Percentiles rank a stretch among this genome's conserved stretches.
These are phyloP conservation scores for Teleogryllus oceanicus DNA, from an alignment of 2,888 invertebrate species.

Conservation along the genomic window DNA sequence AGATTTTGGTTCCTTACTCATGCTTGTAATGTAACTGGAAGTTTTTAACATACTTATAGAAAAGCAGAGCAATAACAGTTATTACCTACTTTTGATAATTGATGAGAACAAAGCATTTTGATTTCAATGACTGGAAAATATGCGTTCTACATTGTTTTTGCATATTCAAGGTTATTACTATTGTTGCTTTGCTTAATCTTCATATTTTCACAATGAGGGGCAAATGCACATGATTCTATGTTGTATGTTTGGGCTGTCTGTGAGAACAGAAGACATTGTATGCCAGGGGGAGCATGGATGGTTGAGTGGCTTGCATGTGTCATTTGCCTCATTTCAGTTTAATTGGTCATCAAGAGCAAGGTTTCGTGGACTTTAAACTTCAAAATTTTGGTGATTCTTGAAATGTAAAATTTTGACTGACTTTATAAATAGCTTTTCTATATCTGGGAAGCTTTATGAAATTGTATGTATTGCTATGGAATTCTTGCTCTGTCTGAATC, in stretches of 20 bases:
- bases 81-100: no score
- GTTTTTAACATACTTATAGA: no score
- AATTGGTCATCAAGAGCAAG: slow-evolving; percentile 22
- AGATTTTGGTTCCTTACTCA: no score
- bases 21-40: no score
- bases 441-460: not conserved
- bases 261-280: not conserved
- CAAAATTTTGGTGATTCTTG: not conserved
- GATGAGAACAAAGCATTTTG: no score
- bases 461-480: not conserved
- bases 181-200: not conserved
- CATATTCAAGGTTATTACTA: not conserved
- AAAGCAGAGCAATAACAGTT: no score
- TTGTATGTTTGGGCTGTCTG: not conserved
- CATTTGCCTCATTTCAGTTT: slow-evolving; percentile 24
- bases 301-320: slow-evolving; percentile 22
- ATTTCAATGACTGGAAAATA: no score
- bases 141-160: no score
- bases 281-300: slow-evolving; percentile 19
- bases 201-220: slow-evolving; percentile 21
- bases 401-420: not conserved
- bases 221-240: slow-evolving; percentile 28
- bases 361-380: slow-evolving; percentile 18
- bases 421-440: not conserved
- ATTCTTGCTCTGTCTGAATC: slow-evolving; percentile 25